A percentile compares a stretch with the other conserved stretches of the same genome.
Conservation (phyloP, 2,797 vertebrate species). For the Diplodus puntazzo region DNA sequence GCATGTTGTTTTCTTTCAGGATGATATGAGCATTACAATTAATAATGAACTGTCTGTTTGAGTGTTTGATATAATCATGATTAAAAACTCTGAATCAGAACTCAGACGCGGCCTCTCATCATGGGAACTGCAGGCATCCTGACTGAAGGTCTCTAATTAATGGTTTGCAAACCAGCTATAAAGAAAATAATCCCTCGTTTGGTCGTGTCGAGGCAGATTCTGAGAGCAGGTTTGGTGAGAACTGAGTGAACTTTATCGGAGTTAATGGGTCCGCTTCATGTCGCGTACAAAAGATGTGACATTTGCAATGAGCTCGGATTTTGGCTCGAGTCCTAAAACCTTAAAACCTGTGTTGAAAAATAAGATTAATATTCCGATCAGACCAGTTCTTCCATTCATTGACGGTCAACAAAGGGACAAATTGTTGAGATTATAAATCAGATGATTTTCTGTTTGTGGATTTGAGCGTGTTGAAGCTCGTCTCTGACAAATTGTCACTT, state of each 20-base stretch:
- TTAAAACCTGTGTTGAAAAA: background rate
- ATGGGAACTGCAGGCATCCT: background rate
- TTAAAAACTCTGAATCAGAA: background rate
- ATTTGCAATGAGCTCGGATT: background rate
- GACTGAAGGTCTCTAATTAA: background rate
- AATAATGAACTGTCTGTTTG: background rate
- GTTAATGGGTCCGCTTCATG: background rate
- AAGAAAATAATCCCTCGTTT: background rate
- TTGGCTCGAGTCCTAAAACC: background rate
- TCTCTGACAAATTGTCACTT: background rate
- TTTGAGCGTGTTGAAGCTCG: too few relatives aligned
- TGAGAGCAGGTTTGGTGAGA: conserved; percentile 2
- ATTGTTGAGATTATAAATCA: rapidly evolving
- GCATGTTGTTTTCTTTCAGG: background rate
- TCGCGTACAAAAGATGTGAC: background rate
- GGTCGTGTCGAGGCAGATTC: conserved; percentile 1
- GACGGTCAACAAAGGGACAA: background rate
- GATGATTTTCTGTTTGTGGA: background rate
- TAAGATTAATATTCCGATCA: background rate
- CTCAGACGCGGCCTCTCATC: background rate
- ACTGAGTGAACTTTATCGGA: background rate
- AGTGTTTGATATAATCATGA: background rate
- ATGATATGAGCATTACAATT: too few relatives aligned
- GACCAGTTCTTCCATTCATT: background rate
- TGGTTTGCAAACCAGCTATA: background rate